Evolutionary conservation across 2,888 invertebrate species (phyloP), one percentile per base, ranked within the genome.

Genomic region (Hipparchia semele): DNA sequence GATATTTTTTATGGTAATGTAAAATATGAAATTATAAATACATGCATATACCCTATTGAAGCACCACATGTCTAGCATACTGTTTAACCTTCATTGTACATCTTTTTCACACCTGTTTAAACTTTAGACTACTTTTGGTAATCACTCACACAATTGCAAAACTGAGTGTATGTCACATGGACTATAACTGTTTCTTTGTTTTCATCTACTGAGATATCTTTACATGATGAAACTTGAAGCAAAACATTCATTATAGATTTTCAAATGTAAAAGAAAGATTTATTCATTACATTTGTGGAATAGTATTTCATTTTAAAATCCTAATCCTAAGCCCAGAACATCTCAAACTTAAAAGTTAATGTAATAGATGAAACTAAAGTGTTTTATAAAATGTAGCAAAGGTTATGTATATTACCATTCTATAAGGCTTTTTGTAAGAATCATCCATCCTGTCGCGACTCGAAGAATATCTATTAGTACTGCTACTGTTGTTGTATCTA

Each of bases 341-440:
- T n/a, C n/a, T 56, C 13, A 2, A 23, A 23, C 23, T 23, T 23
- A 56, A 56, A 56, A 49, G 8, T 7, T 4, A 6, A 6, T 6
- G 49, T 49, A 49, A 49, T 8, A 49, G 46, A 6, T 4, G 4
- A 6, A 6, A 7, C 49, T 7, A 6, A 49, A 49, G 49, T 8
- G 49, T 54, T 2, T 12, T 4, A 54, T 13, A 46, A 62, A 46
- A 13, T 62, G 13, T 12, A 53, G 13, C 54, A 12, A 39, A 51
- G 2, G 9, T 13, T 51, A 6, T 46, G n/a, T 64, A 49, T 13
- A 60, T 69, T 83, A 94, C 94, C 68, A 91, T 87, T 90, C 94
- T 85, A 81, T 94, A 94, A 6, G 90, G 80, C 78, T 92, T 94
- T 81, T 94, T 94, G 77, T 92, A 94, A 0, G 92, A 88, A 60